phyloP scores from a whole-genome alignment of 2,888 invertebrate genomes.

The Raillietiella orientalis region DNA sequence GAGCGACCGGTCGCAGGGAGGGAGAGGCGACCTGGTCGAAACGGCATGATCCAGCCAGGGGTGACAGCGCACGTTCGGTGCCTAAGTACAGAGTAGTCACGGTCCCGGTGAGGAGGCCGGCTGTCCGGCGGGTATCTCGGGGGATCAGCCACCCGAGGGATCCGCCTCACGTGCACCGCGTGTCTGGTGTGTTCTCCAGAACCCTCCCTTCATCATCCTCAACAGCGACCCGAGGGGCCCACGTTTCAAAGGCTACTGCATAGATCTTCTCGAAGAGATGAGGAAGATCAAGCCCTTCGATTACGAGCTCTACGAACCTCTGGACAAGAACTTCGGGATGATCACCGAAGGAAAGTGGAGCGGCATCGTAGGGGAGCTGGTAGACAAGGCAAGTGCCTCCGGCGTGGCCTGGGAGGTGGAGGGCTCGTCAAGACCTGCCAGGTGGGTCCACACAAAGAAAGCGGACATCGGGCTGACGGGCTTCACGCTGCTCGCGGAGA shows the following conservation, averaged over 20 bases:
- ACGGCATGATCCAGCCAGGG: no score
- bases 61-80: no score
- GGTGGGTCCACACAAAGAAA: slow-evolving; percentile 25
- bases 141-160: no score
- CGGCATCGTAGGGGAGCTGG: slow-evolving; percentile 49
- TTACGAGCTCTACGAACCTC: slow-evolving; percentile 29
- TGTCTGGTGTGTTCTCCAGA: no score
- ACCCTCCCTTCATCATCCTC: slow-evolving; percentile 17
- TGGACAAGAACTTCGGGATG: slow-evolving; percentile 28
- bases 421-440: no score
- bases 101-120: slow-evolving; percentile 40
- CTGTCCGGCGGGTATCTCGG: no score
- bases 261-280: slow-evolving; percentile 38
- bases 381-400: slow-evolving; percentile 26
- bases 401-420: not conserved
- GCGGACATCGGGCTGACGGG: slow-evolving; percentile 51
- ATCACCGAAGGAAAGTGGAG: slow-evolving; percentile 33
- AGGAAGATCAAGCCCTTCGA: slow-evolving; percentile 39
- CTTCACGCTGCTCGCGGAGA: slow-evolving; percentile 59
- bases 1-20: no score
- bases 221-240: slow-evolving; percentile 7
- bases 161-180: no score
- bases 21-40: no score
- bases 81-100: slow-evolving; percentile 61
- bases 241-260: slow-evolving; percentile 30